Conservation (phyloP, 2,113 vertebrate species). For the Mugil cephalus region DNA sequence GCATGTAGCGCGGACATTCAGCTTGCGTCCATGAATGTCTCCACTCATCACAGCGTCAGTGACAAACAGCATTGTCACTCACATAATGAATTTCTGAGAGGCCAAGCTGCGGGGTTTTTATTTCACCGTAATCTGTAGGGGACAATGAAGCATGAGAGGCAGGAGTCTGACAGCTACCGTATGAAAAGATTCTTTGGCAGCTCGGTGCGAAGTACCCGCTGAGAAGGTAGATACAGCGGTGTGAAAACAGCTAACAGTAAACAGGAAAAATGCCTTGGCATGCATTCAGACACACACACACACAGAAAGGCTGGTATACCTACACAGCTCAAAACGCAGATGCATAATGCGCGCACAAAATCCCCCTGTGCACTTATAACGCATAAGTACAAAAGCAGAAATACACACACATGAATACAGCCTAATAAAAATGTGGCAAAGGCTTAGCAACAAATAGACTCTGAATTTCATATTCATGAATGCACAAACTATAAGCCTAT, state of each 20-base stretch:
- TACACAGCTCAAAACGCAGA: conserved; percentile 59
- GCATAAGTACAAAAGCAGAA: conserved; percentile 52
- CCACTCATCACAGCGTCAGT: conserved; percentile 39
- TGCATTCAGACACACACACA: conserved; percentile 56
- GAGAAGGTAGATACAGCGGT: conserved; percentile 71
- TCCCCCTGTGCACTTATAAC: conserved; percentile 62
- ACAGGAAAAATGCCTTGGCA: conserved; percentile 55
- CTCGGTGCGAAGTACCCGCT: conserved; percentile 61
- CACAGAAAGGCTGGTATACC: conserved; percentile 63
- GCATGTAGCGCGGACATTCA: conserved; percentile 20
- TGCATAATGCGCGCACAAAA: conserved; percentile 62
- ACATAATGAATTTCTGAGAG: conserved; percentile 68
- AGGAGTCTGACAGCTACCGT: conserved; percentile 64
- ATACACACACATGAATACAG: conserved; percentile 25
- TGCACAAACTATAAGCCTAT: conserved; percentile 75
- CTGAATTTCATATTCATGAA: conserved; percentile 78
- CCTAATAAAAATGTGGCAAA: conserved; percentile 72
- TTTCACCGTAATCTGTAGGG: conserved; percentile 66
- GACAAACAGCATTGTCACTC: conserved; percentile 51
- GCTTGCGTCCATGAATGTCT: conserved; percentile 35
- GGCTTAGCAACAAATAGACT: conserved; percentile 76
- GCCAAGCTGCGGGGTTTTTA: conserved; percentile 64
- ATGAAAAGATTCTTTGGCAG: conserved; percentile 74
- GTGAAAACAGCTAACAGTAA: conserved; percentile 67
- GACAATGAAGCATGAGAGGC: conserved; percentile 68